Percentiles rank a stretch among this genome's conserved stretches.
phyloP scores from a whole-genome alignment of 2,888 invertebrate species.

The Eupithecia tripunctaria region DNA sequence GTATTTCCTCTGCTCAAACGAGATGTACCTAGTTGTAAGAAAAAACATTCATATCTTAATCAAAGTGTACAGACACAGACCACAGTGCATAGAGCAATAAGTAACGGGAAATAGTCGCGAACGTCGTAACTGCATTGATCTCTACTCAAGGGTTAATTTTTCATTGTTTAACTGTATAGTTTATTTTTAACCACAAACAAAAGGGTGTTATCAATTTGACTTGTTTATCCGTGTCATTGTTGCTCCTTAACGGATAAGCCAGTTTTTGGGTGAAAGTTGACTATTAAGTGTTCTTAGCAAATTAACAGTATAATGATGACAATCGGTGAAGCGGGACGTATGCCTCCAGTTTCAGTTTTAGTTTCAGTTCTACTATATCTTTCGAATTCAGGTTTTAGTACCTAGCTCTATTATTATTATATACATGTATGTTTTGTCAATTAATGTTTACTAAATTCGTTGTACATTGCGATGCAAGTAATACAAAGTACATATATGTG shows the following conservation, averaged over 20 bases:
- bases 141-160: no score
- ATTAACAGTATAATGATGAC: no score
- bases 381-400: not conserved
- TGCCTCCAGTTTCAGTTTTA: no score
- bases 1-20: constrained; percentile 32
- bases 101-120: no score
- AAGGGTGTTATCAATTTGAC: not conserved
- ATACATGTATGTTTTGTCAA: no score
- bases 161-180: no score
- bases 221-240: not conserved
- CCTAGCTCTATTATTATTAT: not conserved
- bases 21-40: constrained; percentile 33
- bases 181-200: not conserved
- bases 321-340: no score
- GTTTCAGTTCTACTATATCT: not conserved
- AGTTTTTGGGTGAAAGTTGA: not conserved
- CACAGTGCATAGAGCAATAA: no score
- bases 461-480: not conserved
- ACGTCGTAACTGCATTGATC: no score
- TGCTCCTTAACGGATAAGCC: not conserved
- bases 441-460: no score
- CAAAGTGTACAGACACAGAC: not conserved
- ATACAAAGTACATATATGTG: not conserved
- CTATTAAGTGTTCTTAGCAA: not conserved
- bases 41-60: constrained; percentile 12